Conservation (phyloP, 2,797 vertebrate genomes). For the Chaetophractus vellerosus region DNA sequence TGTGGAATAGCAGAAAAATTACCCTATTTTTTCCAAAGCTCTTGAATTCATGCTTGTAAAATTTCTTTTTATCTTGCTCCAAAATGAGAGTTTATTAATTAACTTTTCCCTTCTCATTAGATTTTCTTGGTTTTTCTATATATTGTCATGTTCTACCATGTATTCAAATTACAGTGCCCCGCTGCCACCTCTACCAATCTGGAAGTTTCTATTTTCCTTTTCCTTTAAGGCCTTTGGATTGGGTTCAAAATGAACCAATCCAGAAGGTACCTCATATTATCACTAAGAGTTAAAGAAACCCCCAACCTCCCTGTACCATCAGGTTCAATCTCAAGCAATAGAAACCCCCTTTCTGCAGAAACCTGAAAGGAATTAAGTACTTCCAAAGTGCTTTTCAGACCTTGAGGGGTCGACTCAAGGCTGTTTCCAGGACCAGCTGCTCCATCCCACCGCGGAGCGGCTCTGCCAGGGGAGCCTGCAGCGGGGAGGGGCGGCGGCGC, state of each 20-base stretch:
- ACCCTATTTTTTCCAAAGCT: neutral
- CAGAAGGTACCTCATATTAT: neutral
- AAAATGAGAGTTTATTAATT: neutral
- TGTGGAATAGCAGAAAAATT: neutral
- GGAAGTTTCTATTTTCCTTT: constrained; percentile 1
- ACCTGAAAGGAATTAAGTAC: neutral
- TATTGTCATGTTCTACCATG: neutral
- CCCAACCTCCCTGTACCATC: neutral
- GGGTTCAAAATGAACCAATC: neutral
- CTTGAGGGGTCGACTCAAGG: neutral
- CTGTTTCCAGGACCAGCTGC: neutral
- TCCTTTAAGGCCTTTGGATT: neutral
- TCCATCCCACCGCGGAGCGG: neutral
- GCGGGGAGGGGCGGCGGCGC: neutral
- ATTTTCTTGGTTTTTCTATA: neutral
- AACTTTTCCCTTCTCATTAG: neutral
- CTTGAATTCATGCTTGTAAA: neutral
- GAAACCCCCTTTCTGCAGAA: neutral
- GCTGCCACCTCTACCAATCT: neutral
- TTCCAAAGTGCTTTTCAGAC: neutral
- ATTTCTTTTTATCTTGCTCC: neutral
- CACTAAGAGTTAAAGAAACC: neutral
- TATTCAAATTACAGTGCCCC: neutral
- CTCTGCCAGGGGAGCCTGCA: neutral
- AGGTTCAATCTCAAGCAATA: constrained; percentile 15